Percentiles rank a stretch among this genome's conserved stretches.
These are phyloP conservation scores for Escarpia spicata DNA, from an alignment of 2,888 invertebrate genomes.

Conservation along the genomic window DNA sequence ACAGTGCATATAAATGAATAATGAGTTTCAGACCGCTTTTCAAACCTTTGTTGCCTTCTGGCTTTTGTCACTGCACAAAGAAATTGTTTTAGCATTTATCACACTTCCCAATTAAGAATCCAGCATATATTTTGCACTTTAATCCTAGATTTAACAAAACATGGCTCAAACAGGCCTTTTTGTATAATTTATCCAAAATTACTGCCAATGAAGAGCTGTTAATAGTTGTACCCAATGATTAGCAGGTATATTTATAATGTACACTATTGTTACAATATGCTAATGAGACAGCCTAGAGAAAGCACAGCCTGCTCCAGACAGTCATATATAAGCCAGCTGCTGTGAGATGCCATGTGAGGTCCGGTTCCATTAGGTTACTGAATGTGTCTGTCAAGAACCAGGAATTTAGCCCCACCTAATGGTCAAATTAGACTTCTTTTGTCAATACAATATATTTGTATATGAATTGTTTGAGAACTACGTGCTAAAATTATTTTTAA, in stretches of 20 bases:
- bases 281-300: neutral
- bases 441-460: neutral
- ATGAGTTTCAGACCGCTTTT: too few relatives aligned
- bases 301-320: neutral
- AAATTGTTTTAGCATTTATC: neutral
- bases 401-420: neutral
- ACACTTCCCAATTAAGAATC: too few relatives aligned
- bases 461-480: too few relatives aligned
- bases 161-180: neutral
- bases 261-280: neutral
- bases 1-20: too few relatives aligned
- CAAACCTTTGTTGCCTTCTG: neutral
- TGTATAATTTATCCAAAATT: neutral
- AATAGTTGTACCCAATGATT: neutral
- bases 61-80: neutral
- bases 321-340: neutral
- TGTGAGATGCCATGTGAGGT: neutral
- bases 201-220: neutral
- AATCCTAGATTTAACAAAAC: neutral
- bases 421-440: neutral
- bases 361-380: constrained; percentile 16
- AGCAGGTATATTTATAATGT: neutral
- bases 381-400: neutral
- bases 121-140: too few relatives aligned
- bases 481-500: too few relatives aligned